phyloP scores from a whole-genome alignment of 1,140 invertebrate genomes.

The Stenopsyche tienmushanensis region DNA sequence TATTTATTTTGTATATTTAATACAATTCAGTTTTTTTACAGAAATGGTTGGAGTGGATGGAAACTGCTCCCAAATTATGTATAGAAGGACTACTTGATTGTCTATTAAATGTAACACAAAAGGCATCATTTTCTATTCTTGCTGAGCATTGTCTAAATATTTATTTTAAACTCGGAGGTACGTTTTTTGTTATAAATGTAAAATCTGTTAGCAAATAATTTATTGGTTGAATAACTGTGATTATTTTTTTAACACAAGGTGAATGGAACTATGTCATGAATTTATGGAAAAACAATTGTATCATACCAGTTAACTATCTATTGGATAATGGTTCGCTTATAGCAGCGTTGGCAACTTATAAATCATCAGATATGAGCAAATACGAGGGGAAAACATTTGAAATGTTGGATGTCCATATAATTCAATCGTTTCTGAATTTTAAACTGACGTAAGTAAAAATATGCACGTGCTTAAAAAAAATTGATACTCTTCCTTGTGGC shows the following conservation, averaged over 20 bases:
- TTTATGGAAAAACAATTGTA: slow-evolving; percentile 32
- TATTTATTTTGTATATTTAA: background rate
- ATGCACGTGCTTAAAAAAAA: background rate
- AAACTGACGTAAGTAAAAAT: slow-evolving; percentile 21
- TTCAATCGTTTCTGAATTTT: slow-evolving; percentile 25
- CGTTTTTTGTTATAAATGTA: background rate
- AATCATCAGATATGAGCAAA: slow-evolving; percentile 12
- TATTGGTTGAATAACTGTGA: background rate
- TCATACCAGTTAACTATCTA: slow-evolving; percentile 30
- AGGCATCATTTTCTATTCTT: slow-evolving; percentile 23
- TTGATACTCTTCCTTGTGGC: background rate
- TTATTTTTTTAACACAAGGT: slow-evolving; percentile 28
- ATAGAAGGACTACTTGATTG: slow-evolving; percentile 23
- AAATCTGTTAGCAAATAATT: slow-evolving; percentile 1
- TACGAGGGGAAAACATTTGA: slow-evolving; percentile 24
- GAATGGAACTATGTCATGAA: slow-evolving; percentile 29
- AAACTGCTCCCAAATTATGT: slow-evolving; percentile 24
- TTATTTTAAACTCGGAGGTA: slow-evolving; percentile 35
- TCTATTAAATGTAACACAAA: slow-evolving; percentile 31
- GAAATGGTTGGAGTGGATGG: slow-evolving; percentile 36
- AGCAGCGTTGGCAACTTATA: slow-evolving; percentile 28
- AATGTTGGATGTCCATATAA: slow-evolving; percentile 23
- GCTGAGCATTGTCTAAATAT: slow-evolving; percentile 23
- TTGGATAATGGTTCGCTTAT: slow-evolving; percentile 15
- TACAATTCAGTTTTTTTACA: slow-evolving; percentile 14